phyloP scores from a whole-genome alignment of 2,113 vertebrate genomes.

The Antechinus flavipes region DNA sequence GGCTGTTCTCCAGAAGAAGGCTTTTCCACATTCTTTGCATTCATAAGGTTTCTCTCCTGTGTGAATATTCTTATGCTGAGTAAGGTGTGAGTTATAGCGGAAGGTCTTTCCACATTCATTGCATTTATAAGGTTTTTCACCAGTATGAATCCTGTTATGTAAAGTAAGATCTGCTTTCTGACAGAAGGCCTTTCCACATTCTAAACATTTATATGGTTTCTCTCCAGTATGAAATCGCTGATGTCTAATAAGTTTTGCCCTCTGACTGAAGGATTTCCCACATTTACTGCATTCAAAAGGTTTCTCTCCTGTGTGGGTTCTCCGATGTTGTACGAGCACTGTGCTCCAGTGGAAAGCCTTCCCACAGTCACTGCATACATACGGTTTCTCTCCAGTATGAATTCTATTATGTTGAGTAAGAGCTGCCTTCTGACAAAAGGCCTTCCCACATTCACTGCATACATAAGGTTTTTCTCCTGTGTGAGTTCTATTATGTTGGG shows the following conservation, averaged over 20 bases:
- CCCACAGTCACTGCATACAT: slow-evolving; percentile 69
- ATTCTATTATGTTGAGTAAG: slow-evolving; percentile 71
- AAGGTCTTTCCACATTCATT: slow-evolving; percentile 75
- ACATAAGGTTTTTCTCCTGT: slow-evolving; percentile 75
- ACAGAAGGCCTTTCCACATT: slow-evolving; percentile 74
- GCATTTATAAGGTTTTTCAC: slow-evolving; percentile 75
- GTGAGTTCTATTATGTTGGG: slow-evolving; percentile 75
- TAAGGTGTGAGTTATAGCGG: slow-evolving; percentile 69
- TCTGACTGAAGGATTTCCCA: slow-evolving; percentile 76
- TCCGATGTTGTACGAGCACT: slow-evolving; percentile 72
- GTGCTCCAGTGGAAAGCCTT: slow-evolving; percentile 74
- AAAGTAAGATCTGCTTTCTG: slow-evolving; percentile 66
- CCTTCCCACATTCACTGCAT: slow-evolving; percentile 76
- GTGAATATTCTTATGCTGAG: slow-evolving; percentile 75
- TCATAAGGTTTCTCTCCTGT: slow-evolving; percentile 69
- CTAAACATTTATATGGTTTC: slow-evolving; percentile 64
- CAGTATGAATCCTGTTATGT: slow-evolving; percentile 75
- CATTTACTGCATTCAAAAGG: slow-evolving; percentile 77
- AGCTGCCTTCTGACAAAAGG: slow-evolving; percentile 73
- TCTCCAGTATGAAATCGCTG: slow-evolving; percentile 72
- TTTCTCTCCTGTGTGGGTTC: slow-evolving; percentile 70
- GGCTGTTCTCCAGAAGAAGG: slow-evolving; percentile 72
- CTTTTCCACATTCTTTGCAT: slow-evolving; percentile 74
- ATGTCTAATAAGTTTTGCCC: slow-evolving; percentile 63
- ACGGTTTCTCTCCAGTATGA: slow-evolving; percentile 78